A percentile compares a stretch with the other conserved stretches of the same genome.
These are phyloP conservation scores for Drosophila algonquin DNA, from an alignment of 2,888 invertebrate genomes.

Conservation along the genomic window DNA sequence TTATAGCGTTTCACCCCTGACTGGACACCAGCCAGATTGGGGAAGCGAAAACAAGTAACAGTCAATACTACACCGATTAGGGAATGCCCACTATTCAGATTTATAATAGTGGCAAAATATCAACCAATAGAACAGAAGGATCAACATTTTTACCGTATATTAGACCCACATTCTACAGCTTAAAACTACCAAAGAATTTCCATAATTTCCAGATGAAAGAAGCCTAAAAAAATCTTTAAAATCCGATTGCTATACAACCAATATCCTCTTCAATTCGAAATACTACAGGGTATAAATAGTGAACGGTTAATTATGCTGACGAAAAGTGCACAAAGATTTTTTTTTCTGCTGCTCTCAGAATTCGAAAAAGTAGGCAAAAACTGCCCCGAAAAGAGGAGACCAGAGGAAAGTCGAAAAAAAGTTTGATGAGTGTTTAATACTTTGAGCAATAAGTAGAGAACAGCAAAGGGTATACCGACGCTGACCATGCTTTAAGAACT, in stretches of 20 bases:
- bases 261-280: background rate
- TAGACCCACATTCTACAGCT: background rate
- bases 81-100: background rate
- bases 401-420: constrained; percentile 32
- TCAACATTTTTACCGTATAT: background rate
- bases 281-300: constrained; percentile 16
- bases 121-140: too few relatives aligned
- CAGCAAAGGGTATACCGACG: background rate
- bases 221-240: too few relatives aligned
- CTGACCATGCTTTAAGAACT: too few relatives aligned
- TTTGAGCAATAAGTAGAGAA: background rate
- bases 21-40: background rate
- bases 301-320: constrained; percentile 62
- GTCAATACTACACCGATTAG: background rate
- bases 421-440: constrained; percentile 33
- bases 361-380: constrained; percentile 3
- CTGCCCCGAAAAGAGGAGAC: background rate
- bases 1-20: constrained; percentile 53
- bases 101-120: background rate
- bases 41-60: background rate
- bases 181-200: too few relatives aligned
- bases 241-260: background rate
- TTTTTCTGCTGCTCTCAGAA: constrained; percentile 29
- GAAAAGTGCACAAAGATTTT: constrained; percentile 34
- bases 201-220: too few relatives aligned